Percentiles rank a stretch among this genome's conserved stretches.
These are phyloP conservation scores for Orbicella faveolata DNA, from an alignment of 64 coral and sea anemone genomes.

Conservation along the genomic window DNA sequence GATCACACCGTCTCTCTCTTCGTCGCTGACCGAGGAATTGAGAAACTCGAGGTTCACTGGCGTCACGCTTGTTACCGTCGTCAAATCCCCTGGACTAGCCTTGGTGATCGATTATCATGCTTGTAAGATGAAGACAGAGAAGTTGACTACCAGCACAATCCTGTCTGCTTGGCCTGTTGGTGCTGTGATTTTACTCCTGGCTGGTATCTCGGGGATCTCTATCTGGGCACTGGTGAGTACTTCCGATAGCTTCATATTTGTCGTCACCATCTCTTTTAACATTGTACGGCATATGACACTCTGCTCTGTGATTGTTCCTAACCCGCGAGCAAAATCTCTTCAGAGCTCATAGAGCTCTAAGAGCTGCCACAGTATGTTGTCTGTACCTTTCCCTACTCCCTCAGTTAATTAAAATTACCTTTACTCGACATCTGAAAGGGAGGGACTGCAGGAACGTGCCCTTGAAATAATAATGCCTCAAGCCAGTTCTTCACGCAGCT, in stretches of 20 bases:
- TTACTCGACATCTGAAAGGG: too few species aligned
- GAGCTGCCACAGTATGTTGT: too few species aligned
- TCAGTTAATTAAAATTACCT: too few species aligned
- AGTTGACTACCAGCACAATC: slow-evolving; percentile 7
- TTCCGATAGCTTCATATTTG: background rate
- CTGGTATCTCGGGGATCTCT: slow-evolving; percentile 40
- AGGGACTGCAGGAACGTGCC: too few species aligned
- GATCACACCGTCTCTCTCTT: background rate
- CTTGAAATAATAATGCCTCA: too few species aligned
- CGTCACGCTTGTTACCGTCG: background rate
- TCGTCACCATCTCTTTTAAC: too few species aligned
- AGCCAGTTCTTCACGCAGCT: too few species aligned
- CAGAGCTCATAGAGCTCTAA: too few species aligned
- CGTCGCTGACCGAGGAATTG: background rate
- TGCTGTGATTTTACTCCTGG: slow-evolving; percentile 19
- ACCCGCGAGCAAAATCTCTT: too few species aligned
- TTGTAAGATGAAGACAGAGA: background rate
- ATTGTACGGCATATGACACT: too few species aligned
- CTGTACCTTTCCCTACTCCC: too few species aligned
- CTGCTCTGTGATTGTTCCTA: too few species aligned
- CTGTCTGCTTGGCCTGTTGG: slow-evolving; percentile 37
- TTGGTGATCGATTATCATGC: slow-evolving; percentile 27
- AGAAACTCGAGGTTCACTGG: background rate
- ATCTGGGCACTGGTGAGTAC: slow-evolving; percentile 46
- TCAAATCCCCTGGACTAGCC: slow-evolving; percentile 28